Conservation (phyloP, 2,797 vertebrate genomes). For the Glossophaga mutica region DNA sequence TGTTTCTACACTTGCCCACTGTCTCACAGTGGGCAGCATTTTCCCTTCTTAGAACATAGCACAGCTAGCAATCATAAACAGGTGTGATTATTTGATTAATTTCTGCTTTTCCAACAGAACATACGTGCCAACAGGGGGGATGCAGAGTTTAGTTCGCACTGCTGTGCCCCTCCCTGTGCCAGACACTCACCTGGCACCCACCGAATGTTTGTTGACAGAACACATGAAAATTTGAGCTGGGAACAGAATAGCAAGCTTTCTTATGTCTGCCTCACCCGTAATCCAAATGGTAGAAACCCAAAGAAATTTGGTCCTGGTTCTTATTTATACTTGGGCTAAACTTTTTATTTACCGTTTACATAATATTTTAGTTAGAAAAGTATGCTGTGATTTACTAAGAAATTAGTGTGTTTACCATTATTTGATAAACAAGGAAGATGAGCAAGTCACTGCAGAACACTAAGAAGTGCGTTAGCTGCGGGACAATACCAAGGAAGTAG, state of each 20-base stretch:
- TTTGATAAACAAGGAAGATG: not conserved
- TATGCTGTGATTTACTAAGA: not conserved
- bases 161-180: not conserved
- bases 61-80: not conserved
- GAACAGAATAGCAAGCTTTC: not conserved
- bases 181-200: not conserved
- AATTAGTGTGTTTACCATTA: not conserved
- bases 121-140: not conserved
- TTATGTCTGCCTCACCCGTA: not conserved
- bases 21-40: rapidly evolving
- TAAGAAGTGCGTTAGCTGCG: not conserved
- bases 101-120: not conserved
- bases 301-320: not conserved
- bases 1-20: not conserved
- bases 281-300: not conserved
- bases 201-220: not conserved
- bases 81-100: not conserved
- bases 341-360: not conserved
- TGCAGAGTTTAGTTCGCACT: not conserved
- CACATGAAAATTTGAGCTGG: not conserved
- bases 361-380: not conserved
- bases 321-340: not conserved
- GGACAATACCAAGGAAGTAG: not conserved
- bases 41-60: not conserved
- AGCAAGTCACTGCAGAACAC: not conserved